These are phyloP conservation scores for Medauroidea extradentata DNA, from an alignment of 1,140 invertebrate genomes.

Conservation along the genomic window DNA sequence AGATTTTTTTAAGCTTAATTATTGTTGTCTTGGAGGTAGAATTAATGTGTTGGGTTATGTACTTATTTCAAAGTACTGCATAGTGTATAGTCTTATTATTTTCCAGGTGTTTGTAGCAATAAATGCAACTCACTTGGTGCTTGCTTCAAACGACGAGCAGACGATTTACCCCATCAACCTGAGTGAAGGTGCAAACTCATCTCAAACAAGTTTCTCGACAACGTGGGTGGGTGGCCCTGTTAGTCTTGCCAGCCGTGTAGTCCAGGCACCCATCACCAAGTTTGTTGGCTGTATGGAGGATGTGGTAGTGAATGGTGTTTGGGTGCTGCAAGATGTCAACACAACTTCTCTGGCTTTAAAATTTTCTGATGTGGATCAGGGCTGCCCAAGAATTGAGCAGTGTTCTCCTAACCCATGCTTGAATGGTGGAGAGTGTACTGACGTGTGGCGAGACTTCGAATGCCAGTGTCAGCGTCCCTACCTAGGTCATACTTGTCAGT, in stretches of 20 bases:
- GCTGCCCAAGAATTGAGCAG: constrained; percentile 73
- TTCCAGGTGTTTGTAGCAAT: constrained; percentile 73
- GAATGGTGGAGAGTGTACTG: constrained; percentile 79
- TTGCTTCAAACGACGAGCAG: constrained; percentile 82
- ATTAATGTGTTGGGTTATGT: not conserved
- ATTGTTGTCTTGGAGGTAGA: not conserved
- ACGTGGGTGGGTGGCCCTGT: constrained; percentile 64
- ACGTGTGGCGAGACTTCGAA: constrained; percentile 81
- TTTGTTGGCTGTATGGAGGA: constrained; percentile 92
- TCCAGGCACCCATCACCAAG: constrained; percentile 32
- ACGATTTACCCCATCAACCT: constrained; percentile 81
- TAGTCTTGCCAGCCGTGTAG: constrained; percentile 20
- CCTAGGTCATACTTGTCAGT: constrained; percentile 80
- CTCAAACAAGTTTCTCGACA: constrained; percentile 72
- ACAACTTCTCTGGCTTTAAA: constrained; percentile 44
- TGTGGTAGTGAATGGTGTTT: constrained; percentile 77
- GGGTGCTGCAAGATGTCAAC: constrained; percentile 50
- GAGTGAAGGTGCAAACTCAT: constrained; percentile 66
- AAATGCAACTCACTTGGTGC: constrained; percentile 76
- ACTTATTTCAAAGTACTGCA: no score
- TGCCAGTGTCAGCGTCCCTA: constrained; percentile 84
- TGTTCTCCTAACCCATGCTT: constrained; percentile 83
- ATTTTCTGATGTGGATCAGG: constrained; percentile 47
- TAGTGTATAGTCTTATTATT: no score
- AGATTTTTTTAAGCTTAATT: no score